Evolutionary conservation across 2,888 invertebrate species (phyloP).

Genomic region (Scelioninae gen. 2): DNA sequence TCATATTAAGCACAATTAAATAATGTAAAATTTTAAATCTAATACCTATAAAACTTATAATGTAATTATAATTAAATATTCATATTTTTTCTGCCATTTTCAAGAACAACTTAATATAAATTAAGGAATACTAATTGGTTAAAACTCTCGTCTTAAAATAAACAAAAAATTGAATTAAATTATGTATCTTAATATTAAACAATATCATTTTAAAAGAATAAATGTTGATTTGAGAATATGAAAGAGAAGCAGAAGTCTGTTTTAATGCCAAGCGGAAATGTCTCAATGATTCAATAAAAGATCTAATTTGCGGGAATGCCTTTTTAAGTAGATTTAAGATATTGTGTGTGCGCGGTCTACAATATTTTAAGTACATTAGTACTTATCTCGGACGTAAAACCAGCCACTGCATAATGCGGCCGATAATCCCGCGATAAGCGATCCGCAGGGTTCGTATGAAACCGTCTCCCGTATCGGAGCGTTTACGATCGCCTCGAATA

Average conservation of each 20-base stretch:
- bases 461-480: constrained; percentile 32
- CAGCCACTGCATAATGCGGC: constrained; percentile 1
- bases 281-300: constrained; percentile 31
- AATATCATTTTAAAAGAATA: constrained; percentile 5
- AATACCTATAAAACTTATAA: too few species aligned
- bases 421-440: constrained; percentile 2
- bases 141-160: too few species aligned
- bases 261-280: constrained; percentile 35
- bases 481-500: constrained; percentile 28
- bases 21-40: too few species aligned
- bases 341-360: constrained; percentile 29
- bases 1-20: too few species aligned
- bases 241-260: not conserved
- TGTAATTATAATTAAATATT: too few species aligned
- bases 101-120: too few species aligned
- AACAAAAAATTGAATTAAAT: not conserved
- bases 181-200: constrained; percentile 5
- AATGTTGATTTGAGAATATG: constrained; percentile 10
- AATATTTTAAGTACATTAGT: constrained; percentile 55
- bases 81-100: too few species aligned
- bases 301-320: constrained; percentile 24
- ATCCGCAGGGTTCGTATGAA: not conserved
- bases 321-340: constrained; percentile 37
- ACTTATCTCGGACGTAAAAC: constrained; percentile 12
- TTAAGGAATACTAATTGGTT: too few species aligned